These are phyloP conservation scores for Trichosurus vulpecula DNA, from an alignment of 2,797 vertebrate genomes.

Conservation along the genomic window DNA sequence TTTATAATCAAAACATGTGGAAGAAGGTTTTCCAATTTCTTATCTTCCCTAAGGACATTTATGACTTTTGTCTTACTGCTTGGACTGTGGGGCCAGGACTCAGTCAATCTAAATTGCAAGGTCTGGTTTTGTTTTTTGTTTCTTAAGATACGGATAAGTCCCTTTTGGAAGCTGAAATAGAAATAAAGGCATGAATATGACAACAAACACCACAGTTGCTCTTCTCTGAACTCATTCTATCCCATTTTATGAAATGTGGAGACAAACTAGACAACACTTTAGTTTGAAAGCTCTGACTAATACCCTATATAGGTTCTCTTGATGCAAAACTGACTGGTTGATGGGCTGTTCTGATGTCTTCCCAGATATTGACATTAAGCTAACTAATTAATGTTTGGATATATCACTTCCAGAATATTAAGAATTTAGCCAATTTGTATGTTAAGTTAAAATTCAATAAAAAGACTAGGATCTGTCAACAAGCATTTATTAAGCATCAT, in stretches of 20 bases:
- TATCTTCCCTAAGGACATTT: neutral
- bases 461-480: neutral
- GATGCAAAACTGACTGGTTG: slow-evolving; percentile 3
- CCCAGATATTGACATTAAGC: neutral
- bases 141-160: neutral
- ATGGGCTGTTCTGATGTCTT: slow-evolving; percentile 6
- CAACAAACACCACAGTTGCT: slow-evolving; percentile 48
- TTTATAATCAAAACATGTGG: neutral
- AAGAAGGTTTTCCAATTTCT: neutral
- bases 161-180: slow-evolving; percentile 11
- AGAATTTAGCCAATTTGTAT: neutral
- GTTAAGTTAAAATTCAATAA: neutral
- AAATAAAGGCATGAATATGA: slow-evolving; percentile 49
- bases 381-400: slow-evolving; percentile 12
- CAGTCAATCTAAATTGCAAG: neutral
- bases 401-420: neutral
- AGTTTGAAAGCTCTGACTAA: slow-evolving; percentile 42
- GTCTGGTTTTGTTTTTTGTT: neutral
- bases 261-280: slow-evolving; percentile 39
- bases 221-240: slow-evolving; percentile 20
- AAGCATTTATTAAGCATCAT: neutral
- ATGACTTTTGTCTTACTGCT: neutral
- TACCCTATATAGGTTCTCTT: neutral
- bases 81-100: neutral
- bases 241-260: slow-evolving; percentile 53